These are phyloP conservation scores for Rhopalosiphum nymphaeae DNA, from an alignment of 2,888 invertebrate species.

Conservation along the genomic window DNA sequence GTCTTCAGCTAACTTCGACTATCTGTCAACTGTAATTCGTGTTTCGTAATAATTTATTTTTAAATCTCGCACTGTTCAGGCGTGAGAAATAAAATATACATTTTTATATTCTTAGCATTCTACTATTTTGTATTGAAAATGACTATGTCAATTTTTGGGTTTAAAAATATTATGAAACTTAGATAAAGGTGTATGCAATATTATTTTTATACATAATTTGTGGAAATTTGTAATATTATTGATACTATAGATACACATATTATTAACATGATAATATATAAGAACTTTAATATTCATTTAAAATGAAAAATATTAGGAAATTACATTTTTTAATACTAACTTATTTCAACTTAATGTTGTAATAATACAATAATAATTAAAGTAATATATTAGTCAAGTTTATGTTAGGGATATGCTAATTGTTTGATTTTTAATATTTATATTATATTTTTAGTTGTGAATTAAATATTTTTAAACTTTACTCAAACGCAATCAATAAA, in stretches of 20 bases:
- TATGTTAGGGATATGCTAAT: background rate
- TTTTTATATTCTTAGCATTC: background rate
- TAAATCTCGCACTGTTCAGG: constrained; percentile 18
- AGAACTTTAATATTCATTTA: background rate
- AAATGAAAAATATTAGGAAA: background rate
- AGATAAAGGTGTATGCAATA: background rate
- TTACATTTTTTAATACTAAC: background rate
- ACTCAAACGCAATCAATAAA: background rate
- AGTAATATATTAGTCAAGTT: background rate
- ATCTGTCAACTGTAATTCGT: constrained; percentile 41
- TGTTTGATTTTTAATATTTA: background rate
- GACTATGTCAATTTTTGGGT: background rate
- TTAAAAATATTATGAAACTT: background rate
- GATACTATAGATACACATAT: background rate
- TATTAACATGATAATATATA: background rate
- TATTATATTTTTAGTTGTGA: background rate
- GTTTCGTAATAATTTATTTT: constrained; percentile 36
- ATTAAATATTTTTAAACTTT: background rate
- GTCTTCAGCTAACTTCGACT: background rate
- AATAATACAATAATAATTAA: background rate
- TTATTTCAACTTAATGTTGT: background rate
- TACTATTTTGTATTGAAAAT: background rate
- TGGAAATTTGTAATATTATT: background rate
- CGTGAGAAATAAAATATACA: constrained; percentile 38
- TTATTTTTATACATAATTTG: background rate